Conservation (phyloP, 2,797 vertebrate species). For the Sebastes vulpes region DNA sequence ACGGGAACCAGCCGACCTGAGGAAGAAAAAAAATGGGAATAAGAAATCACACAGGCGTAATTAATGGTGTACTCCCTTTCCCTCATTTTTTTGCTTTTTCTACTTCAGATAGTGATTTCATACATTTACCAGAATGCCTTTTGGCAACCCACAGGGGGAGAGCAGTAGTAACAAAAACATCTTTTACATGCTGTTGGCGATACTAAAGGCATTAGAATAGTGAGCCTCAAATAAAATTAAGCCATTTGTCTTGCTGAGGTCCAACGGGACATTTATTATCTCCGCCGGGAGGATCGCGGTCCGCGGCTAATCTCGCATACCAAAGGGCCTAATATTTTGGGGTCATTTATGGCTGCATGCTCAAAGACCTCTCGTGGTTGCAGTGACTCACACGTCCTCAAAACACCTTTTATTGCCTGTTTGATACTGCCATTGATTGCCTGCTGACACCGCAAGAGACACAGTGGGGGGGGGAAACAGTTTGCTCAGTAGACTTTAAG, state of each 20-base stretch:
- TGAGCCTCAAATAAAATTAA: background rate
- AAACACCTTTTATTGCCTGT: background rate
- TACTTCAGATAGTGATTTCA: background rate
- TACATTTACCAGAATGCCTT: conserved; percentile 1
- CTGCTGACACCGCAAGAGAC: background rate
- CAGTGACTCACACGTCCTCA: background rate
- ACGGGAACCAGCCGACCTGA: conserved; percentile 98
- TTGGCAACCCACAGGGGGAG: background rate
- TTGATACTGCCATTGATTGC: background rate
- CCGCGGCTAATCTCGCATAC: background rate
- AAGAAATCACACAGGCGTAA: background rate
- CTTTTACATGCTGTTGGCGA: background rate
- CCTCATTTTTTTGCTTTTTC: background rate
- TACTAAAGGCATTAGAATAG: background rate
- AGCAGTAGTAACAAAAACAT: background rate
- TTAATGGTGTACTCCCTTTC: background rate
- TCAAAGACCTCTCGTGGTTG: background rate
- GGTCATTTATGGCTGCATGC: background rate
- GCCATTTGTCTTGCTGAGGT: background rate
- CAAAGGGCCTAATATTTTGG: background rate
- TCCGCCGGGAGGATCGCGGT: background rate
- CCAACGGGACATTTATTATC: background rate
- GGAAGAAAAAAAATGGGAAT: background rate
- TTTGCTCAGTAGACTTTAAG: too few relatives aligned
- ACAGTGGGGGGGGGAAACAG: too few relatives aligned